Evolutionary conservation across 2,888 invertebrate genomes (phyloP).

Genomic region (Pyrochroa serraticornis): DNA sequence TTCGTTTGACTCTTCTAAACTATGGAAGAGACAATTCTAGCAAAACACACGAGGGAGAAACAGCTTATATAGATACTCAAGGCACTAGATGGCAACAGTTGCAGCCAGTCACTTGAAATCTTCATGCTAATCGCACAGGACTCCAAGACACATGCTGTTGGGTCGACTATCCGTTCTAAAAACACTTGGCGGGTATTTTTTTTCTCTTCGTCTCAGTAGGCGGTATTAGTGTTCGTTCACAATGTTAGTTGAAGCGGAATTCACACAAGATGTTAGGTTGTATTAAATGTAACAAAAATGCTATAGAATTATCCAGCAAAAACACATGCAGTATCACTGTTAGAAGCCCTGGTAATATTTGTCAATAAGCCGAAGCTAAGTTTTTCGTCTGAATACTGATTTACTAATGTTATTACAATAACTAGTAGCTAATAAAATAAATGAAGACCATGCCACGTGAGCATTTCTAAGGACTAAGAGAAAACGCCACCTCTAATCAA

Average conservation of each 20-base stretch:
- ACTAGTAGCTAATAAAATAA: too few relatives aligned
- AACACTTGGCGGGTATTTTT: conserved; percentile 9
- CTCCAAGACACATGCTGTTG: conserved; percentile 43
- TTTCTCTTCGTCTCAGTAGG: conserved; percentile 16
- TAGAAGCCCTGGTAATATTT: too few relatives aligned
- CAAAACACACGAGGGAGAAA: conserved; percentile 36
- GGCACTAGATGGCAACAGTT: conserved; percentile 52
- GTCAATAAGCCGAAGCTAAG: conserved; percentile 2
- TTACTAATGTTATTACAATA: background rate
- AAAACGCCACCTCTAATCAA: too few relatives aligned
- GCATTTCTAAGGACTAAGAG: too few relatives aligned
- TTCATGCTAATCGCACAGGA: conserved; percentile 47
- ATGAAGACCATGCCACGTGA: too few relatives aligned
- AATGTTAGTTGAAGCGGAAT: conserved; percentile 25
- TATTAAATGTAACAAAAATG: conserved; percentile 3
- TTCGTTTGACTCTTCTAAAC: conserved; percentile 10
- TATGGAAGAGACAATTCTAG: conserved; percentile 30
- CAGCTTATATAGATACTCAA: conserved; percentile 41
- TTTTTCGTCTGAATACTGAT: conserved; percentile 22
- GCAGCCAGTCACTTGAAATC: conserved; percentile 53
- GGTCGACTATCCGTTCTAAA: conserved; percentile 12
- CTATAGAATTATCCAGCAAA: background rate
- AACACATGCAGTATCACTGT: conserved; percentile 9
- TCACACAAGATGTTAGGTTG: conserved; percentile 20
- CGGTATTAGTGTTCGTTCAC: conserved; percentile 23